Evolutionary conservation across 2,888 invertebrate genomes (phyloP).

Genomic region (Drosophila picticornis): DNA sequence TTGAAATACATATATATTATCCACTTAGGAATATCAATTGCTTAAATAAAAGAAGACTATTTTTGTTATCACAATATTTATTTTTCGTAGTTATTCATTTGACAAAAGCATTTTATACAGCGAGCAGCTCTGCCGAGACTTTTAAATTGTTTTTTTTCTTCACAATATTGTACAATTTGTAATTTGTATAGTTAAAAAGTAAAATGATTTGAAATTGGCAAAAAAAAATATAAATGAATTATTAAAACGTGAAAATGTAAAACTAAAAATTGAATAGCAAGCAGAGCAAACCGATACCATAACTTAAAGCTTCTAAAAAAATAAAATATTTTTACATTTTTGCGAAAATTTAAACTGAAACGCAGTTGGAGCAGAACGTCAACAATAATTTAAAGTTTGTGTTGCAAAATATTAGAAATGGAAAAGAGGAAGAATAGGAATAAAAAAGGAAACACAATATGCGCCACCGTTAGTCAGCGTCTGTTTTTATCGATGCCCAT

Average conservation of each 20-base stretch:
- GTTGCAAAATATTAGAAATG: slow-evolving; percentile 5
- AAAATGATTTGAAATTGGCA: not conserved
- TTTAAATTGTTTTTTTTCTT: not conserved
- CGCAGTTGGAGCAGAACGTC: not conserved
- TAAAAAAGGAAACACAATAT: not conserved
- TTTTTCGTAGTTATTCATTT: not conserved
- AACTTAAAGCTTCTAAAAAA: not conserved
- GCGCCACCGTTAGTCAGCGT: slow-evolving; percentile 35
- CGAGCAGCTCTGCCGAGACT: not conserved
- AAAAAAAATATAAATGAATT: not conserved
- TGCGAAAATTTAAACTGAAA: not conserved
- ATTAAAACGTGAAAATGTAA: not conserved
- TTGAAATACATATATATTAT: slow-evolving; percentile 1
- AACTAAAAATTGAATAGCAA: not conserved
- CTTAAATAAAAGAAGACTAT: not conserved
- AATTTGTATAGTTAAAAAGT: not conserved
- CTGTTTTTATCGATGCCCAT: slow-evolving; percentile 60
- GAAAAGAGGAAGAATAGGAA: not conserved
- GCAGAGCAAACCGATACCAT: not conserved
- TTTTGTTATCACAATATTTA: not conserved
- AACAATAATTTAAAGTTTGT: slow-evolving; percentile 6
- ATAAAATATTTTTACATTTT: not conserved
- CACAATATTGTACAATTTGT: not conserved
- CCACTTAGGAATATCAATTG: not conserved
- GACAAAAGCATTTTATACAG: not conserved